Evolutionary conservation across 1,140 invertebrate genomes (phyloP), one percentile per base, ranked within the genome.

Genomic region (Ceratoteleas bidentatus): DNA sequence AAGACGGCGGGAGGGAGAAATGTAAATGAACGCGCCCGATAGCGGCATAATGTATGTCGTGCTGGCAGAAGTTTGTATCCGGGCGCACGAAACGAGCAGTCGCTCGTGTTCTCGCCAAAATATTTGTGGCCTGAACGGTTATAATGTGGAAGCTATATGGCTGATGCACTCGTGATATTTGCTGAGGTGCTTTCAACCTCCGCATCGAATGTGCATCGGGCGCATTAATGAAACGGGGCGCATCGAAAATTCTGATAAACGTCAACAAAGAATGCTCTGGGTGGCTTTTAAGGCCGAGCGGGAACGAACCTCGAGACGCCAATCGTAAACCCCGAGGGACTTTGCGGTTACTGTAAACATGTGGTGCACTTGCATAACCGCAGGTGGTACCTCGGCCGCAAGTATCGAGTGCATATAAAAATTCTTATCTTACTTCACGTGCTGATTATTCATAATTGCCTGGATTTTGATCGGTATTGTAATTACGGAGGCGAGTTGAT

Each of bases 191-290:
- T 79, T 79, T 83, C 53, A 78, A 62, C 69, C 74, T 74, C 38
- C 62, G 58, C 64, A 36, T 77, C 73, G 64, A 82, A 82, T 77
- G 69, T 36, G 16, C 66, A 49, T 75, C 62, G 65, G 33, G 56
- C 36, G 74, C 72, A 83, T 78, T 83, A 83, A 83, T 79, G 75
- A 75, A 83, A 83, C 75, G 53, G 69, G 64, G 74, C 75, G 69
- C 81, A 64, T 78, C 74, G 65, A 83, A 72, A 74, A 75, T 75
- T 78, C 74, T 83, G 81, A 83, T 83, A 83, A 83, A 78, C 81
- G 74, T 83, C 80, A 77, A 77, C 68, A 53, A 65, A 79, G 66
- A 73, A 68, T 79, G 50, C 68, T 47, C 38, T 50, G 32, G 45
- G 9, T 66, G 43, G 64, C 58, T 60, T 40, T 69, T 75, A 64